Conservation (phyloP, 35 echinoderm and acorn worm genomes). For the Apostichopus californicus region DNA sequence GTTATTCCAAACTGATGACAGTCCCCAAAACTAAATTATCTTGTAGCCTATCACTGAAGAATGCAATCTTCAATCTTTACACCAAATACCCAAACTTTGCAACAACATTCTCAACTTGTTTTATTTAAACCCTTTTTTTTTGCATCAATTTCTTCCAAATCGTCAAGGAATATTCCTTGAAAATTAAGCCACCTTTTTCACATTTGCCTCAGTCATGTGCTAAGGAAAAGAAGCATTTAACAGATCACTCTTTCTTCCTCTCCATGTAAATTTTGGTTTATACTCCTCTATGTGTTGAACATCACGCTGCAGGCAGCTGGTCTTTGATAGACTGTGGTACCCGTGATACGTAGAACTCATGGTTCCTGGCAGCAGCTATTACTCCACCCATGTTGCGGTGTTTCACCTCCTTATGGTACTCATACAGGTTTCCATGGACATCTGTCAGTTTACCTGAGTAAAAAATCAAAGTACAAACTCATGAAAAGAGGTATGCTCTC, state of each 20-base stretch:
- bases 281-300: background rate
- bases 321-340: constrained; percentile 94
- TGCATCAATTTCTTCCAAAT: constrained; percentile 36
- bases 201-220: background rate
- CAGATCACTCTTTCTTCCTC: constrained; percentile 7
- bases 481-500: too few species aligned
- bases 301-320: constrained; percentile 62
- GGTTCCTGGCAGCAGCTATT: constrained; percentile 77
- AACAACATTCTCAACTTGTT: constrained; percentile 29
- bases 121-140: constrained; percentile 11
- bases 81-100: constrained; percentile 34
- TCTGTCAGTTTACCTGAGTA: constrained; percentile 82
- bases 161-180: background rate
- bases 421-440: constrained; percentile 80
- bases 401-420: constrained; percentile 88
- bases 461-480: background rate
- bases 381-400: constrained; percentile 87
- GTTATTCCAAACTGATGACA: constrained; percentile 29
- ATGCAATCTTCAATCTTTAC: constrained; percentile 25
- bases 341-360: constrained; percentile 82
- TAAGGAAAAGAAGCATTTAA: constrained; percentile 13
- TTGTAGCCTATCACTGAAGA: background rate
- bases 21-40: constrained; percentile 5
- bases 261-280: constrained; percentile 3
- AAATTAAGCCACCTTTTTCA: background rate